Evolutionary conservation across 2,113 vertebrate species (phyloP), one percentile per base, ranked within the genome.

Genomic region (Tichodroma muraria): DNA sequence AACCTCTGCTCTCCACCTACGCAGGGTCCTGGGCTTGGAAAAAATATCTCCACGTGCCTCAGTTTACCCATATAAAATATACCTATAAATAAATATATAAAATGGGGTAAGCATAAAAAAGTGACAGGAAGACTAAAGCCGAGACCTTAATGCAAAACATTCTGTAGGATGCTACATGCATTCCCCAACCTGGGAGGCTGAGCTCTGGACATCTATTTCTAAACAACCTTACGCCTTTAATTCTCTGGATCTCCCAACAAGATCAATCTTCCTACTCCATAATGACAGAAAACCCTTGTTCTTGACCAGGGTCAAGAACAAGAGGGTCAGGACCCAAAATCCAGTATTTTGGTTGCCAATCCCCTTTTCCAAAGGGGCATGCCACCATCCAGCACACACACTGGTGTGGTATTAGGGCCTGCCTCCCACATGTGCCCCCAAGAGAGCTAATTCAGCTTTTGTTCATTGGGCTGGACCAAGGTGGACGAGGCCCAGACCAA

Each of bases 111-210:
- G 9, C 30, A 35, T 28, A 49, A 79, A 56, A 66, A 59, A 37
- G 70, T 0, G 10, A 60, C 8, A 8, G 68, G 56, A 75, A 81
- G 52, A 38, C 10, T 47, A 3, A 88, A 61, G 24, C 4, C 27
- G n/a, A 71, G 38, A 20, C 27, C 16, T 60, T 16, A 28, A 37
- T 6, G 42, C 27, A 56, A 64, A 56, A 22, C 12, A 18, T 53
- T 76, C n/a, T 23, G 6, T 4, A 57, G 85, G 54, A 82, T 21
- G 31, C 53, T 38, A n/a, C 0, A 0, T 8, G n/a, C n/a, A 23
- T 49, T 44, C 31, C 22, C 12, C 49, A 61, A 0, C 13, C 6
- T 1, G 5, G 37, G 23, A 59, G 4, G 10, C 6, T 3, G 49
- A 90, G 71, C 57, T 85, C 57, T 68, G 38, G 15, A 21, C 14